These are phyloP conservation scores for Apis dorsata DNA, from an alignment of 1,140 invertebrate genomes.

Conservation along the genomic window DNA sequence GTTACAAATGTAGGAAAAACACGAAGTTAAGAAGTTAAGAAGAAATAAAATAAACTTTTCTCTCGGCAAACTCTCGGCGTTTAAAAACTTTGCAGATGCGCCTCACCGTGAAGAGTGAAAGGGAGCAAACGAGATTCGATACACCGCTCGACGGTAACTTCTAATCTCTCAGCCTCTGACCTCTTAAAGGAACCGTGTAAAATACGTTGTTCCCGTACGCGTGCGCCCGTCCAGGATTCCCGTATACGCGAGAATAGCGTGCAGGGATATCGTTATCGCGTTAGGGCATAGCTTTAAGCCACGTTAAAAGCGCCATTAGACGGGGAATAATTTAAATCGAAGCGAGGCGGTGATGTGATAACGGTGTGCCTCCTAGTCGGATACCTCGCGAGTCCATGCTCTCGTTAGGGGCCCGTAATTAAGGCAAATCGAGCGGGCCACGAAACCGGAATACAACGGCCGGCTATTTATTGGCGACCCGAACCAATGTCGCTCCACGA, in stretches of 20 bases:
- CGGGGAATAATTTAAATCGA: conserved; percentile 55
- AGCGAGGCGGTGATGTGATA: conserved; percentile 44
- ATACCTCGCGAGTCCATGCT: neutral
- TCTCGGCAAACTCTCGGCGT: no score
- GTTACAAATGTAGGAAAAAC: no score
- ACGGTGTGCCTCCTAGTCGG: neutral
- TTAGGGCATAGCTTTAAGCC: conserved; percentile 8
- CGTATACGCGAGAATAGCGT: conserved; percentile 28
- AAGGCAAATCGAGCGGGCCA: conserved; percentile 31
- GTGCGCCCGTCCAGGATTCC: neutral
- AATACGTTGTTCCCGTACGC: conserved; percentile 9
- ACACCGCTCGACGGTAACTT: conserved; percentile 27
- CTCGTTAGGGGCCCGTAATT: conserved; percentile 36
- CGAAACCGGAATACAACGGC: neutral
- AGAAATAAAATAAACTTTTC: no score
- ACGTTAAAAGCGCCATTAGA: conserved; percentile 57
- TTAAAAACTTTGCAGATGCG: no score
- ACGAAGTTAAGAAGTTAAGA: no score
- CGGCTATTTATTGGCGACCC: neutral
- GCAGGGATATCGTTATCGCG: conserved; percentile 51
- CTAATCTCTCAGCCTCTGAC: conserved; percentile 7
- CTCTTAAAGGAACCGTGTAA: conserved; percentile 32
- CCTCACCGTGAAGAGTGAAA: no score
- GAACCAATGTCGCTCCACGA: neutral
- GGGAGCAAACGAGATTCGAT: conserved; percentile 11